Evolutionary conservation across 2,888 invertebrate species (phyloP).

Genomic region (Cosmia pyralina): DNA sequence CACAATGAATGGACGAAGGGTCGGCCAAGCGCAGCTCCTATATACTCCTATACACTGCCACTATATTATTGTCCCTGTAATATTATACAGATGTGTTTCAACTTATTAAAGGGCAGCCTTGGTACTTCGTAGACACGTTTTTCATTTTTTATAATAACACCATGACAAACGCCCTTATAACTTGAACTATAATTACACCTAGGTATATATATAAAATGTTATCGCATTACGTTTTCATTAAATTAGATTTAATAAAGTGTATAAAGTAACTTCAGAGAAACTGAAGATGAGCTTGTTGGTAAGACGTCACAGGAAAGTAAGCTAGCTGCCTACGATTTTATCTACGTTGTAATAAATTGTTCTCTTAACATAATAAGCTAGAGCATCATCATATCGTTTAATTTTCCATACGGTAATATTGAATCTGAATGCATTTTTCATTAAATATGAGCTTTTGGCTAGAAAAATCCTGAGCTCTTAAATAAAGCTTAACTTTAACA

Average conservation of each 20-base stretch:
- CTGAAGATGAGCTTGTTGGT: conserved; percentile 33
- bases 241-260: conserved; percentile 40
- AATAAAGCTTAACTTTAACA: background rate
- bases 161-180: conserved; percentile 32
- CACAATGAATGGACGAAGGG: conserved; percentile 67
- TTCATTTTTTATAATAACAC: conserved; percentile 38
- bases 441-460: background rate
- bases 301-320: conserved; percentile 33
- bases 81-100: conserved; percentile 46
- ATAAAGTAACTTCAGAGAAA: conserved; percentile 37
- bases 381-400: conserved; percentile 5
- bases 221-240: conserved; percentile 56
- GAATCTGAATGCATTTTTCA: background rate
- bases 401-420: background rate
- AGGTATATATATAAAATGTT: conserved; percentile 42
- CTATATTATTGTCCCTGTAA: conserved; percentile 49
- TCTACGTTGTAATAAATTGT: conserved; percentile 16
- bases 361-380: conserved; percentile 12
- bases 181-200: conserved; percentile 40
- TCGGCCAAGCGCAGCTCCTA: conserved; percentile 48
- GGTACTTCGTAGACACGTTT: conserved; percentile 26
- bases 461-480: background rate
- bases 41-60: conserved; percentile 50
- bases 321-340: conserved; percentile 16
- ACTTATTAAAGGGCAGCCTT: conserved; percentile 28